Conservation (phyloP, 1,140 invertebrate genomes). For the Apis cerana region DNA sequence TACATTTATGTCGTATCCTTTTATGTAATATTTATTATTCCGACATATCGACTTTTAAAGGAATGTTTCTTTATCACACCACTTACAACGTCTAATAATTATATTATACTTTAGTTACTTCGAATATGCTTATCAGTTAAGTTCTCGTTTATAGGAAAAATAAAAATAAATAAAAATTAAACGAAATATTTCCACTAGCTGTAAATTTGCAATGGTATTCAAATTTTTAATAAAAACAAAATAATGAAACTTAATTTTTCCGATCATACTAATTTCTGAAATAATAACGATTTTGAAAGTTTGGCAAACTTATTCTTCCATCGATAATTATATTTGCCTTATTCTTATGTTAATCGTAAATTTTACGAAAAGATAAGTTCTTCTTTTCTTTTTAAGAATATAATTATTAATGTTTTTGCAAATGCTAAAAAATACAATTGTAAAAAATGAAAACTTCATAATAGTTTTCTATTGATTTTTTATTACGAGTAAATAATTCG, state of each 20-base stretch:
- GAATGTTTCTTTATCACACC: background rate
- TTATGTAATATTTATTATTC: background rate
- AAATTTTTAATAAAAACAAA: background rate
- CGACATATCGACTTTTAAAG: background rate
- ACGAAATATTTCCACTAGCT: background rate
- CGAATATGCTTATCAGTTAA: background rate
- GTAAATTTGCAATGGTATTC: background rate
- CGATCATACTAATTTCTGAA: background rate
- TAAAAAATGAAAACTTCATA: no score
- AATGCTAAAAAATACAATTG: background rate
- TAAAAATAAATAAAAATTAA: background rate
- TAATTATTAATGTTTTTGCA: no score
- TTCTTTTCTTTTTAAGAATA: no score
- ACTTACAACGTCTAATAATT: slow-evolving; percentile 4
- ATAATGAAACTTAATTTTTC: no score
- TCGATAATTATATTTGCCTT: slow-evolving; percentile 2
- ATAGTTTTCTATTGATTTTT: no score
- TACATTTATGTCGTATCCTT: background rate
- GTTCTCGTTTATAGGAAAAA: background rate
- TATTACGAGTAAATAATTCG: no score
- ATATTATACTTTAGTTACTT: background rate
- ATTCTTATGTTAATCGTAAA: background rate
- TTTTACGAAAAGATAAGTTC: no score
- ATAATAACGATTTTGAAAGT: slow-evolving; percentile 29
- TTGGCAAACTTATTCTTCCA: slow-evolving; percentile 41